Evolutionary conservation across 2,888 invertebrate species (phyloP).

Genomic region (Kryphioiulus occultus): DNA sequence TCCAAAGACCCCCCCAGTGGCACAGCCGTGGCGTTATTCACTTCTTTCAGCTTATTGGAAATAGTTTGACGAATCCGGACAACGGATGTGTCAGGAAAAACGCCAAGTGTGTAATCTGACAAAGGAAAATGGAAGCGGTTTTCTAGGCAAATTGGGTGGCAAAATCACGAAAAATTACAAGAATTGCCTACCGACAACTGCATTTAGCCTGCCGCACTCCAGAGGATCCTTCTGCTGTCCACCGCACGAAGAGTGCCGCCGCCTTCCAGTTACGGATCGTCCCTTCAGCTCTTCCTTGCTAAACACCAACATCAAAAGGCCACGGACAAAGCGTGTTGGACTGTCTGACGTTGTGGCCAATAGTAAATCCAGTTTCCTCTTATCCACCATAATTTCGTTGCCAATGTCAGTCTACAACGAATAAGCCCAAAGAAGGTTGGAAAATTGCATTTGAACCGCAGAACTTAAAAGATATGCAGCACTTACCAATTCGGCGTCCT

Average conservation of each 20-base stretch:
- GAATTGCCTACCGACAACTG: conserved; percentile 37
- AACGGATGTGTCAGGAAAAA: conserved; percentile 43
- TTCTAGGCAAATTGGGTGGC: neutral
- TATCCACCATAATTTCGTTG: conserved; percentile 48
- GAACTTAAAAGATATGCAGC: no score
- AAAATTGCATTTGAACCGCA: neutral
- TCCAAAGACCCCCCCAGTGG: conserved; percentile 15
- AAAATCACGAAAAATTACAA: neutral
- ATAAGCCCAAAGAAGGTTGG: neutral
- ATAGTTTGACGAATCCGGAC: conserved; percentile 44
- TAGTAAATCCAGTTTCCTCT: conserved; percentile 37
- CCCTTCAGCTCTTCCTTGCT: conserved; percentile 46
- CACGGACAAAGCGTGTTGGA: conserved; percentile 49
- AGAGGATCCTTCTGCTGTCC: conserved; percentile 41
- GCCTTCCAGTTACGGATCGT: conserved; percentile 45
- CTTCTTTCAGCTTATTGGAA: conserved; percentile 45
- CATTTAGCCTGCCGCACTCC: conserved; percentile 47
- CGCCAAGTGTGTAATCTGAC: conserved; percentile 36
- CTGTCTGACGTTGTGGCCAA: conserved; percentile 37
- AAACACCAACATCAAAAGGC: conserved; percentile 48
- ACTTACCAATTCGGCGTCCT: conserved; percentile 38
- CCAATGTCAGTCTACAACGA: conserved; percentile 48
- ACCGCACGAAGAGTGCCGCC: neutral
- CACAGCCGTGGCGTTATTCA: conserved; percentile 40
- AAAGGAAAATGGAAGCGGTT: neutral